A percentile compares a stretch with the other conserved stretches of the same genome.
phyloP scores from a whole-genome alignment of 2,797 vertebrate genomes.

The Eulemur rubriventer region DNA sequence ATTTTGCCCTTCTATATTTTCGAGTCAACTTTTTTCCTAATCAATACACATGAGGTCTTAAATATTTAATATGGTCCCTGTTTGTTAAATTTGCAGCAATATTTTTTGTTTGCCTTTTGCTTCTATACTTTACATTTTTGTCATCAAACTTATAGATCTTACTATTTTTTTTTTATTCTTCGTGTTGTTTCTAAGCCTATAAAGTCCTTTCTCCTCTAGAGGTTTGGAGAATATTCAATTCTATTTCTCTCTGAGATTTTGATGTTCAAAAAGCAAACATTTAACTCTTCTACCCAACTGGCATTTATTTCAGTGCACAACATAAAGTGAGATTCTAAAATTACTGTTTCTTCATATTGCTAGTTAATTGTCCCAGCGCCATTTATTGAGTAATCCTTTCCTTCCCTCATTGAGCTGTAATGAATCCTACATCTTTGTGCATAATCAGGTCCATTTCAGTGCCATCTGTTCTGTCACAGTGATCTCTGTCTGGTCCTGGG shows the following conservation, averaged over 20 bases:
- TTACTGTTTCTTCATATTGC: constrained; percentile 67
- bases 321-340: constrained; percentile 66
- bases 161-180: not conserved
- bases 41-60: constrained; percentile 1
- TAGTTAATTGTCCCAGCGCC: constrained; percentile 65
- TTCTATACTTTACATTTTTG: constrained; percentile 18
- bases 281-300: constrained; percentile 55
- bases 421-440: constrained; percentile 71
- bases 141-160: not conserved
- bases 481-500: constrained; percentile 34
- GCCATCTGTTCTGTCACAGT: constrained; percentile 65
- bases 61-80: not conserved
- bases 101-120: constrained; percentile 23
- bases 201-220: constrained; percentile 34
- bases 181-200: not conserved
- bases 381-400: constrained; percentile 57
- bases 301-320: constrained; percentile 64
- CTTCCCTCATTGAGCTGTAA: constrained; percentile 66
- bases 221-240: constrained; percentile 43
- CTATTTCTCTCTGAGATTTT: constrained; percentile 41
- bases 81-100: constrained; percentile 7
- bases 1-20: not conserved
- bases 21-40: constrained; percentile 4
- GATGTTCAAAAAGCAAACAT: constrained; percentile 55
- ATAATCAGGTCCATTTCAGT: constrained; percentile 57